Evolutionary conservation across 2,113 vertebrate species (phyloP), one percentile per base, ranked within the genome.

Genomic region (Nibea albiflora): DNA sequence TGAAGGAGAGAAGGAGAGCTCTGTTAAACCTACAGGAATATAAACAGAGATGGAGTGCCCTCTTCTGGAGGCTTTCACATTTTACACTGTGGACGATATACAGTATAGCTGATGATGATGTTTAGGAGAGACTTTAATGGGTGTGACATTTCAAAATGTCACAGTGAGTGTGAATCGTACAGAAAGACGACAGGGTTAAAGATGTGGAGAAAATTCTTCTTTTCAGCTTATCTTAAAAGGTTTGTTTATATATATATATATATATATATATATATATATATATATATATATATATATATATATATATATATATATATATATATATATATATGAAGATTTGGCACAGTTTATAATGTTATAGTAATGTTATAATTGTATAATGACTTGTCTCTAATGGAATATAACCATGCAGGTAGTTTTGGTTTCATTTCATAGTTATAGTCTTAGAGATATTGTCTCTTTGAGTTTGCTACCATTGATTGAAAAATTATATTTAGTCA

Each of bases 11-110:
- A 89, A 91, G 86, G 87, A 90, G 80, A 79, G 85, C 91, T 85
- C 90, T 92, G 89, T 91, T 92, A 67, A 19, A n/a, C 35, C 68
- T 47, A 52, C 1, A 14, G 39, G 52, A 63, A 26, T 2, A 90
- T 87, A 65, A 89, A 85, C 91, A 92, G 93, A 92, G 85, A 58
- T 47, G 72, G 78, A 90, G 81, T 74, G 91, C 91, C 94, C 93
- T 94, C 94, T 94, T 47, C 89, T 94, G 94, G 94, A 76, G 2
- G 24, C 26, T 11, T 44, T 67, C 9, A 42, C 64, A 15, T 31
- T 11, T 57, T 80, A 81, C 91, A 92, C 9, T 5, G 53, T 9
- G 54, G 70, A 3, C 8, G 31, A 66, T 11, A 10, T 2, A 10
- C 39, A 11, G 15, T 5, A 0, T 7, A 6, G 72, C 74, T 11